phyloP scores from a whole-genome alignment of 2,888 invertebrate species.

The Sclerodermus sp. region DNA sequence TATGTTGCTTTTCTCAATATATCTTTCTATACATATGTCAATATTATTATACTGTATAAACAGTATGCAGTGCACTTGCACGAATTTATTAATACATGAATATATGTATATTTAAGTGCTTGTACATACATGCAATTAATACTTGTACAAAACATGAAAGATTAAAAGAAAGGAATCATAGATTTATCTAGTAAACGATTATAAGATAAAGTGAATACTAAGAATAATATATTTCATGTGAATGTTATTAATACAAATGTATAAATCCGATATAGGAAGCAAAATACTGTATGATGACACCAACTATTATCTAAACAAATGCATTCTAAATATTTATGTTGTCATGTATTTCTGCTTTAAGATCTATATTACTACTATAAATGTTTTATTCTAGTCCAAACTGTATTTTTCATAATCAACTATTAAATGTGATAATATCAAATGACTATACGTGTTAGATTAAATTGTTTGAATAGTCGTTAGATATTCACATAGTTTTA shows the following conservation, averaged over 20 bases:
- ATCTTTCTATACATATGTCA: no score
- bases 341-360: no score
- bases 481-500: no score
- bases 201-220: no score
- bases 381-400: slow-evolving; percentile 26
- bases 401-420: not conserved
- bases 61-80: no score
- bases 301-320: slow-evolving; percentile 8
- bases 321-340: slow-evolving; percentile 12
- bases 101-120: slow-evolving; percentile 1
- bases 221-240: slow-evolving; percentile 8
- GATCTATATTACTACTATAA: slow-evolving; percentile 6
- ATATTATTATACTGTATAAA: no score
- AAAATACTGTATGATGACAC: slow-evolving; percentile 12
- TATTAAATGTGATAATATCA: no score
- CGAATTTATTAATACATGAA: no score
- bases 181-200: slow-evolving; percentile 1
- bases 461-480: no score
- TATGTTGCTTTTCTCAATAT: no score
- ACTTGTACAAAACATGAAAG: slow-evolving; percentile 21
- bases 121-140: slow-evolving; percentile 24
- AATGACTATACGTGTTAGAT: no score
- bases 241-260: slow-evolving; percentile 19
- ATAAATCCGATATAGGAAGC: slow-evolving; percentile 19
- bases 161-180: slow-evolving; percentile 18